phyloP scores from a whole-genome alignment of 2,113 vertebrate genomes.

The Apodemus sylvaticus region DNA sequence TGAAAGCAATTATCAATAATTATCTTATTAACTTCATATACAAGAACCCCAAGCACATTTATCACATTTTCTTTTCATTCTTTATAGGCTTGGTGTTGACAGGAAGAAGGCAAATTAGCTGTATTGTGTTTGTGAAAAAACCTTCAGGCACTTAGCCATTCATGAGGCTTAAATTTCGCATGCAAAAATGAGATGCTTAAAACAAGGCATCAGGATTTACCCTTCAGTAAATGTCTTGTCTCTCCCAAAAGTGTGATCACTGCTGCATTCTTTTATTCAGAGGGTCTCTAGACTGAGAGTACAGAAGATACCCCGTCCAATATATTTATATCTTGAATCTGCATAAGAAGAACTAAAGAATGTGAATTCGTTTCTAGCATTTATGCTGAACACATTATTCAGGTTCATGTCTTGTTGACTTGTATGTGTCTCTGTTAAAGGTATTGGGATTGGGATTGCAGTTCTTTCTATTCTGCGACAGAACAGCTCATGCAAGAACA shows the following conservation, averaged over 20 bases:
- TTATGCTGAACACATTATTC: background rate
- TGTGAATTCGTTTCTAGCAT: constrained; percentile 30
- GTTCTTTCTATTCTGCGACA: background rate
- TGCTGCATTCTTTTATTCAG: constrained; percentile 3
- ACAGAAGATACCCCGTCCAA: constrained; percentile 10
- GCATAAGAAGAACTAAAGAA: background rate
- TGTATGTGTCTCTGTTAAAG: background rate
- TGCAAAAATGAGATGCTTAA: background rate
- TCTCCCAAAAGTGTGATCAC: constrained; percentile 20
- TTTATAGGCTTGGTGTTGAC: background rate
- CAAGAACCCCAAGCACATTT: background rate
- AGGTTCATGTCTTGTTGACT: constrained; percentile 29
- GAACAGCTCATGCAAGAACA: background rate
- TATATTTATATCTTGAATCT: constrained; percentile 29
- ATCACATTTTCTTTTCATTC: background rate
- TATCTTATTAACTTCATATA: constrained; percentile 47
- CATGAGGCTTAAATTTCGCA: constrained; percentile 26
- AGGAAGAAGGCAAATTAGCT: constrained; percentile 49
- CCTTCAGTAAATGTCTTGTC: background rate
- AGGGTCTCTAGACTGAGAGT: constrained; percentile 5
- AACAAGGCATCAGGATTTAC: background rate
- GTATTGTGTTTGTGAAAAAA: constrained; percentile 39
- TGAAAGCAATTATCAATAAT: constrained; percentile 10
- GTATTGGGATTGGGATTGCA: background rate
- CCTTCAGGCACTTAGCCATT: constrained; percentile 20